Evolutionary conservation across 37 sponge, comb jelly and placozoan genomes (phyloP).

Genomic region (Chondrosia reniformis): DNA sequence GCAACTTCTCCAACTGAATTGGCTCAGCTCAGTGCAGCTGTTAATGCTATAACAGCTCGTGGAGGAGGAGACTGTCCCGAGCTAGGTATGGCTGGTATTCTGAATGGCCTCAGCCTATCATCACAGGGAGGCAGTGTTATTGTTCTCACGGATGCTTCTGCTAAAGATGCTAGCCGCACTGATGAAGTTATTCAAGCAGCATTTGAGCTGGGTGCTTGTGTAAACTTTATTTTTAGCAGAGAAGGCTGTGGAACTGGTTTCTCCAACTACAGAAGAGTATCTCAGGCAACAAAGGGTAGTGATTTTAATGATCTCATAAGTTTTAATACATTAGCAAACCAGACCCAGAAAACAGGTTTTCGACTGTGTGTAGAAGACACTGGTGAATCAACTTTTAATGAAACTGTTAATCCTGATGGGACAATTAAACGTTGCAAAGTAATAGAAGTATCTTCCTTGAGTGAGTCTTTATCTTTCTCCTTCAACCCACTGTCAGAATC

Average conservation of each 20-base stretch:
- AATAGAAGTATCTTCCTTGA: not conserved
- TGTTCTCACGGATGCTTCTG: constrained; percentile 35
- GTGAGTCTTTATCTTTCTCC: not conserved
- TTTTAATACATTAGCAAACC: not conserved
- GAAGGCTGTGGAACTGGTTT: constrained; percentile 12
- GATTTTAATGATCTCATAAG: not conserved
- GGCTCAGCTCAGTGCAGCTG: not conserved
- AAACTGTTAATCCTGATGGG: not conserved
- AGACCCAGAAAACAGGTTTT: not conserved
- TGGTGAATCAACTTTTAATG: not conserved
- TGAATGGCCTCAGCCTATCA: constrained; percentile 20
- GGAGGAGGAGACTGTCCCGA: constrained; percentile 38
- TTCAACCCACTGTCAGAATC: constrained; percentile 2
- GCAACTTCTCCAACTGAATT: not conserved
- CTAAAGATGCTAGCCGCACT: not conserved
- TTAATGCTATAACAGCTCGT: constrained; percentile 15
- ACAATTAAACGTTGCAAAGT: not conserved
- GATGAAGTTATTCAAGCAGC: constrained; percentile 7
- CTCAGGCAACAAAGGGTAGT: constrained; percentile 7
- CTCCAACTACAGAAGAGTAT: not conserved
- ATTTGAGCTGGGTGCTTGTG: not conserved
- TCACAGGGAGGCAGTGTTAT: constrained; percentile 1
- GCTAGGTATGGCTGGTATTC: constrained; percentile 29
- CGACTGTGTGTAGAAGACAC: too few relatives aligned
- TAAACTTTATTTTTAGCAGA: constrained; percentile 11